These are phyloP conservation scores for Calosoma granatense DNA, from an alignment of 1,140 invertebrate genomes.

Conservation along the genomic window DNA sequence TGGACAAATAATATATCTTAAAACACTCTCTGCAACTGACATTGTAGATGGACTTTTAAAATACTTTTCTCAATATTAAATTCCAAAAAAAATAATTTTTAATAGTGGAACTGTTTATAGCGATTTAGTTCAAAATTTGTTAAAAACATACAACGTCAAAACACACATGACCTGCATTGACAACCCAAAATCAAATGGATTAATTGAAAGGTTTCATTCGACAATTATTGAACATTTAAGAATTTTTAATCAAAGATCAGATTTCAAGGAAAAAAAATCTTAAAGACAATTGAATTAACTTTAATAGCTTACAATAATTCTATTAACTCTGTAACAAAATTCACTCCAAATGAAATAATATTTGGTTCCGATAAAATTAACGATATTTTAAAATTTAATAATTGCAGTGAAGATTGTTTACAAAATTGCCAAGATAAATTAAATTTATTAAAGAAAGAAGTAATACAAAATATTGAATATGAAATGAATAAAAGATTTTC, in stretches of 20 bases:
- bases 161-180: slow-evolving; percentile 13
- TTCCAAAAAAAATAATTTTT: slow-evolving; percentile 11
- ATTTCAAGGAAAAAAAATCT: neutral
- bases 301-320: neutral
- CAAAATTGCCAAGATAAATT: neutral
- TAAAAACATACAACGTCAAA: slow-evolving; percentile 16
- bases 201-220: slow-evolving; percentile 16
- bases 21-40: slow-evolving; percentile 13
- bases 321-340: neutral
- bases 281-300: neutral
- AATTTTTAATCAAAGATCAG: neutral
- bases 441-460: neutral
- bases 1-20: slow-evolving; percentile 22
- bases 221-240: slow-evolving; percentile 17
- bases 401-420: neutral
- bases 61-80: slow-evolving; percentile 16
- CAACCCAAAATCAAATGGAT: slow-evolving; percentile 14
- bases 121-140: slow-evolving; percentile 13
- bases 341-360: neutral
- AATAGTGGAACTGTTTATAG: slow-evolving; percentile 14
- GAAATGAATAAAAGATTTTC: neutral
- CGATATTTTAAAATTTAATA: neutral
- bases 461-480: neutral
- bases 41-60: slow-evolving; percentile 17
- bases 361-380: neutral